Conservation (phyloP, 1,140 invertebrate genomes). For the Hyles vespertilio region DNA sequence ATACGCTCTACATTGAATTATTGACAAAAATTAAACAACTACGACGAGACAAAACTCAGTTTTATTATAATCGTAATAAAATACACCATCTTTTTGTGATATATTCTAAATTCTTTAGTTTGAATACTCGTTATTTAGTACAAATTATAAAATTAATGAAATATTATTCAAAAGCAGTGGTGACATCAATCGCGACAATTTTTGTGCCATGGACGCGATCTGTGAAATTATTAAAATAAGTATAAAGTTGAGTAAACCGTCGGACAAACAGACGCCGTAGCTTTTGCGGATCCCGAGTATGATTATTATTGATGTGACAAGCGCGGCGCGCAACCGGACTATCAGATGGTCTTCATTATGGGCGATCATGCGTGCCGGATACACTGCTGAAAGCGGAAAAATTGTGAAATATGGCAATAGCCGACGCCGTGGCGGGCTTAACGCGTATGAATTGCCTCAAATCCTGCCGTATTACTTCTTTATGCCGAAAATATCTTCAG, state of each 20-base stretch:
- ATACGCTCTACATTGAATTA: no score
- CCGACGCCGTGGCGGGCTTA: constrained; percentile 18
- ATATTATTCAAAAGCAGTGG: no score
- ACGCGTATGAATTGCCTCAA: constrained; percentile 35
- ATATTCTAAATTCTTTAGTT: no score
- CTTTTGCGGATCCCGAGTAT: constrained; percentile 44
- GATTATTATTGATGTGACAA: constrained; percentile 59
- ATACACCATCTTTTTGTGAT: no score
- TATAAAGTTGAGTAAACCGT: constrained; percentile 40
- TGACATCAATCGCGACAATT: no score
- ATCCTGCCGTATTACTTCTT: constrained; percentile 30
- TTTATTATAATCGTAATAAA: no score
- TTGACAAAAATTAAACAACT: no score
- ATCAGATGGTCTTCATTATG: constrained; percentile 52
- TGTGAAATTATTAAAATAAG: constrained; percentile 7
- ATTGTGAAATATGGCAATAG: constrained; percentile 44
- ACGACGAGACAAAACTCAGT: no score
- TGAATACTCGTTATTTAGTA: no score
- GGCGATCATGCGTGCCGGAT: constrained; percentile 50
- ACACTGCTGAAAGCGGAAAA: constrained; percentile 39
- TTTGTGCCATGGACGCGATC: no score
- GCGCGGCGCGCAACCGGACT: constrained; percentile 20
- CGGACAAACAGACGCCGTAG: constrained; percentile 48
- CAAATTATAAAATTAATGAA: no score
- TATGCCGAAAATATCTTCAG: constrained; percentile 23